A percentile compares a stretch with the other conserved stretches of the same genome.
Conservation (phyloP, 2,113 vertebrate species). For the Tringa solitaria region DNA sequence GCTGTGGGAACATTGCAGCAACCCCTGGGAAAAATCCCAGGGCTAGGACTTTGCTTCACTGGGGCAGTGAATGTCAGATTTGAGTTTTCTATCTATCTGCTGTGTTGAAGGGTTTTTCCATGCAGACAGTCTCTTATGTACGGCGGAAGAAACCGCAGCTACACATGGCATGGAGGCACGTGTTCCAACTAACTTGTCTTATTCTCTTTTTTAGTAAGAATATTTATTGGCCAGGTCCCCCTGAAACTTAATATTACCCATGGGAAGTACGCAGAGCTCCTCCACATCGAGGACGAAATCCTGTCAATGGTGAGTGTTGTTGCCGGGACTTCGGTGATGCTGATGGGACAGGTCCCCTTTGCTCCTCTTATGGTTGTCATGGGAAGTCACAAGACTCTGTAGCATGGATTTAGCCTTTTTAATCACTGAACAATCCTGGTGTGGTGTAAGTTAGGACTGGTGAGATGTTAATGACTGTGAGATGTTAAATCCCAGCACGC, state of each 20-base stretch:
- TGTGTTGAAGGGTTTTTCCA: not conserved
- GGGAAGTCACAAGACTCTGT: not conserved
- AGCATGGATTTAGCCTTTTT: not conserved
- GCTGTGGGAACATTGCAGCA: not conserved
- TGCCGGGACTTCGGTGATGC: not conserved
- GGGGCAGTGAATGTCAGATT: not conserved
- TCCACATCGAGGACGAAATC: conserved; percentile 82
- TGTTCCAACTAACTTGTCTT: not conserved
- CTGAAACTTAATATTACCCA: conserved; percentile 71
- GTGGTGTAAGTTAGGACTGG: not conserved
- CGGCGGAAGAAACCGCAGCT: not conserved
- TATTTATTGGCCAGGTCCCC: conserved; percentile 86
- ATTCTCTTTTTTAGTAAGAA: conserved; percentile 80
- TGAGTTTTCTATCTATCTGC: not conserved
- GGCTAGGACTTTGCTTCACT: not conserved
- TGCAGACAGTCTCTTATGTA: not conserved
- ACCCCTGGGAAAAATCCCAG: not conserved
- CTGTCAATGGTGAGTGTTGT: conserved; percentile 78
- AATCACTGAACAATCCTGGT: not conserved
- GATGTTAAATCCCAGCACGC: not conserved
- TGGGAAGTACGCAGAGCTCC: conserved; percentile 68
- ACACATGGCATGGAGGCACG: accelerated
- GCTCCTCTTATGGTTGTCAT: accelerated
- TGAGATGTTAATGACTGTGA: not conserved
- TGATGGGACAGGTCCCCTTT: not conserved